These are phyloP conservation scores for Dipodomys stephensi DNA, from an alignment of 2,113 vertebrate genomes.

Conservation along the genomic window DNA sequence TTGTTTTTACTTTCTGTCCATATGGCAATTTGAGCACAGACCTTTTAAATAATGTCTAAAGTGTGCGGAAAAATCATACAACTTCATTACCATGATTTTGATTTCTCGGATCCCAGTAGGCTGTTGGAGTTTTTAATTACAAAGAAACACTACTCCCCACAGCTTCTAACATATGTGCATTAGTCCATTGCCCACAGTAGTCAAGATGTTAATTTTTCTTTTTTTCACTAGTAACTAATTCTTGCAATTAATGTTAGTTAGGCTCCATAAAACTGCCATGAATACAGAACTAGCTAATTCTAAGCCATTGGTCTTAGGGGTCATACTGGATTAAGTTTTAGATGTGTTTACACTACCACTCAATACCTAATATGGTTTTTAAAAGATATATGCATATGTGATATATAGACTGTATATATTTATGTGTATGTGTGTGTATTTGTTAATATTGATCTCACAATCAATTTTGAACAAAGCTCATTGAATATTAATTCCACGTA, in stretches of 20 bases:
- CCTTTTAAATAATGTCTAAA: neutral
- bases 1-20: neutral
- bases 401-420: no score
- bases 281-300: neutral
- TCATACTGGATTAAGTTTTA: slow-evolving; percentile 18
- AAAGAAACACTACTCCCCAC: neutral
- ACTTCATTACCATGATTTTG: neutral
- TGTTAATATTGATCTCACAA: neutral
- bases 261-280: neutral
- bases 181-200: neutral
- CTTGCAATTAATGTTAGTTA: neutral
- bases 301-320: neutral
- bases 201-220: neutral
- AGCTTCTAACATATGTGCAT: neutral
- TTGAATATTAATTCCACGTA: neutral
- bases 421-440: neutral
- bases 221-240: neutral
- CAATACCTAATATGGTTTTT: neutral
- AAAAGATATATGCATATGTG: neutral
- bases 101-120: neutral
- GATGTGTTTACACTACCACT: neutral
- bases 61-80: neutral
- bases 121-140: neutral
- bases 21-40: no score
- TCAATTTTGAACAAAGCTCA: neutral